phyloP scores from a whole-genome alignment of 1,140 invertebrate genomes.

The Pachyrhynchus sulphureomaculatus region DNA sequence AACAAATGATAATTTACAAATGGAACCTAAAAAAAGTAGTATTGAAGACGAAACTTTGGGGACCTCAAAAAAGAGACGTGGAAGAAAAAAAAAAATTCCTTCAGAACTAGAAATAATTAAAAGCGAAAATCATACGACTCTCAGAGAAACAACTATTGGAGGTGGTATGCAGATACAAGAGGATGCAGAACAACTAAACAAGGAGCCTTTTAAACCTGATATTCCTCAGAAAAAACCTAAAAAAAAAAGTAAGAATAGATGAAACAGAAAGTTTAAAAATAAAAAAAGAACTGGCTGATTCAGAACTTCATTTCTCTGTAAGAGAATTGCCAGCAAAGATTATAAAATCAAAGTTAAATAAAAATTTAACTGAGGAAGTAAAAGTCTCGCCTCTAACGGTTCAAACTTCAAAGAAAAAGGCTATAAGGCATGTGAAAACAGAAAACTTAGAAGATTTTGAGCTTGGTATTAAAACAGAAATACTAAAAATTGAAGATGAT shows the following conservation, averaged over 20 bases:
- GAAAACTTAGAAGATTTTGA: neutral
- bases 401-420: neutral
- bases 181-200: neutral
- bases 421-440: neutral
- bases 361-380: conserved; percentile 25
- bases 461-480: neutral
- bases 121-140: neutral
- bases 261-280: conserved; percentile 26
- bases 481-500: neutral
- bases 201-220: neutral
- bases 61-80: neutral
- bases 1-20: neutral
- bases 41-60: neutral
- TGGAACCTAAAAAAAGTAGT: neutral
- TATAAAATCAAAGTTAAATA: conserved; percentile 27
- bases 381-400: conserved; percentile 12
- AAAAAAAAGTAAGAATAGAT: conserved; percentile 28
- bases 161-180: neutral
- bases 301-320: conserved; percentile 19
- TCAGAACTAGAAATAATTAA: neutral
- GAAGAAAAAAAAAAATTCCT: neutral
- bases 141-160: neutral
- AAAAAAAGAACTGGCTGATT: conserved; percentile 19
- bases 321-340: conserved; percentile 29
- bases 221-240: conserved; percentile 2